Percentiles rank a stretch among this genome's conserved stretches.
phyloP scores from a whole-genome alignment of 1,140 invertebrate genomes.

The Hermetia illucens region DNA sequence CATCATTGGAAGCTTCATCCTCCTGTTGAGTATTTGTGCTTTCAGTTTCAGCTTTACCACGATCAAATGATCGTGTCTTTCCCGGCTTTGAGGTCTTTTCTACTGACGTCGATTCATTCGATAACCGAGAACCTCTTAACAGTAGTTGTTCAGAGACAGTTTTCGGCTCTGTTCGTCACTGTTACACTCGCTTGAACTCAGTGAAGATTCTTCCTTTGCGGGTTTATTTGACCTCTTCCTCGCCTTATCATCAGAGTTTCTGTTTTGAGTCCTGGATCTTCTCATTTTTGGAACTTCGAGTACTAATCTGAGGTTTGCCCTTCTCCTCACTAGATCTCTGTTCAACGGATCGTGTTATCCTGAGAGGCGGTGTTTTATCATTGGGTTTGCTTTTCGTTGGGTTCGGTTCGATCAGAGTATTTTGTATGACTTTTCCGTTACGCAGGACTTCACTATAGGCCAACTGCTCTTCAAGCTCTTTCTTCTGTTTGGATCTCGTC shows the following conservation, averaged over 20 bases:
- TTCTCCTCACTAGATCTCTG: conserved; percentile 2
- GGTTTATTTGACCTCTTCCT: neutral
- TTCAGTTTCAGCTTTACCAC: neutral
- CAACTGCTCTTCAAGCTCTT: conserved; percentile 21
- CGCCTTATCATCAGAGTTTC: conserved; percentile 6
- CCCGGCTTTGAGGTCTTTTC: neutral
- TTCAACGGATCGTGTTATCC: neutral
- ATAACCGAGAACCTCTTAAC: neutral
- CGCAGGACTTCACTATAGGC: conserved; percentile 28
- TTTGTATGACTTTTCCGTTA: conserved; percentile 26
- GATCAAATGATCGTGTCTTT: neutral
- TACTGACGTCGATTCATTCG: neutral
- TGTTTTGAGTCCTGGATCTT: conserved; percentile 1
- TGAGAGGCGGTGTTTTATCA: neutral
- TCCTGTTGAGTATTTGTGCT: conserved; percentile 5
- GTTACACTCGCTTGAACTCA: neutral
- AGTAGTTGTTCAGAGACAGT: neutral
- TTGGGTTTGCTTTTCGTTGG: conserved; percentile 5
- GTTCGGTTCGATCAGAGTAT: conserved; percentile 1
- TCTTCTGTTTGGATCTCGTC: conserved; percentile 27
- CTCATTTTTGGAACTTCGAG: conserved; percentile 3
- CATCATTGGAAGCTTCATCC: neutral
- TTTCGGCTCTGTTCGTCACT: neutral
- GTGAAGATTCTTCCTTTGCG: neutral
- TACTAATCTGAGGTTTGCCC: conserved; percentile 1